phyloP scores from a whole-genome alignment of 2,888 invertebrate genomes.

The Phortica okadai region DNA sequence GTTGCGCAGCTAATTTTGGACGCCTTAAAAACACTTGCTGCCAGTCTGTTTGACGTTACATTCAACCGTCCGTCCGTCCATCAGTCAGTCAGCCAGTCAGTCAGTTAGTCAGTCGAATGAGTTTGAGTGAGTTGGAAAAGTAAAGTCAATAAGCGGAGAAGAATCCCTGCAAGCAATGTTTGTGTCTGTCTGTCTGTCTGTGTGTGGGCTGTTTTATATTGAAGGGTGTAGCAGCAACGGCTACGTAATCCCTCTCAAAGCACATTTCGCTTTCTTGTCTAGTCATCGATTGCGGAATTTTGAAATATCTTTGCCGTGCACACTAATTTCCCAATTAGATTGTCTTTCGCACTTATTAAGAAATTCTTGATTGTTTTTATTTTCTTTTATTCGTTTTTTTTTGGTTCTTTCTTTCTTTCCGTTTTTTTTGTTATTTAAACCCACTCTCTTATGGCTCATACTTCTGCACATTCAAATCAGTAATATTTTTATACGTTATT shows the following conservation, averaged over 20 bases:
- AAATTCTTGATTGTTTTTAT: constrained; percentile 45
- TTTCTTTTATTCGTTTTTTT: neutral
- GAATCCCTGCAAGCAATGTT: constrained; percentile 32
- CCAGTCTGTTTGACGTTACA: neutral
- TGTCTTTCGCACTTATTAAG: constrained; percentile 65
- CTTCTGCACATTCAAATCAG: neutral
- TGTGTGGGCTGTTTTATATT: neutral
- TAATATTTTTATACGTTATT: constrained; percentile 26
- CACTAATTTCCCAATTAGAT: constrained; percentile 60
- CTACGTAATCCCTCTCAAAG: neutral
- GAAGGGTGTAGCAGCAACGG: neutral
- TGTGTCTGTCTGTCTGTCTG: neutral
- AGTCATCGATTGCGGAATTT: constrained; percentile 56
- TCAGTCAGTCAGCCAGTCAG: neutral
- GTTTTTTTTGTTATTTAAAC: neutral
- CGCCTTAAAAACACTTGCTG: constrained; percentile 65
- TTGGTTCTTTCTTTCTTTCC: neutral
- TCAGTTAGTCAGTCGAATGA: neutral
- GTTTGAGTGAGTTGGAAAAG: constrained; percentile 8
- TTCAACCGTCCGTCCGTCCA: neutral
- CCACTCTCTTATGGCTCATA: neutral
- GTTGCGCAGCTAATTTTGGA: constrained; percentile 64
- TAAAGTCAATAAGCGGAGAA: constrained; percentile 60
- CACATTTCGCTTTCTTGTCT: constrained; percentile 22
- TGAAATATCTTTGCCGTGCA: constrained; percentile 49